Percentiles rank a stretch among this genome's conserved stretches.
These are phyloP conservation scores for Pimpla rufipes DNA, from an alignment of 2,888 invertebrate genomes.

Conservation along the genomic window DNA sequence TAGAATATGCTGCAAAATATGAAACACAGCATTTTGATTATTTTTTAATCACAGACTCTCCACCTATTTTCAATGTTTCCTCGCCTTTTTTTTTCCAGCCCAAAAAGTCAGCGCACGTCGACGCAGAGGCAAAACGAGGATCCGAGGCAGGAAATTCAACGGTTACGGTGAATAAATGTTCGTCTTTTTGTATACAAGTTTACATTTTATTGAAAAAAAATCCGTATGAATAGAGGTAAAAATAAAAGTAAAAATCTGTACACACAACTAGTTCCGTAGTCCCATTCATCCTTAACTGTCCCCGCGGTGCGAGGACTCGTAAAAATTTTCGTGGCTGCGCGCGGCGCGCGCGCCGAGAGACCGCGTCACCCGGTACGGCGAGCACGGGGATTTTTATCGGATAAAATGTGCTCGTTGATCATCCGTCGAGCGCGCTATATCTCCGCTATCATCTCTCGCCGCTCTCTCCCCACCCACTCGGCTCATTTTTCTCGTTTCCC, in stretches of 20 bases:
- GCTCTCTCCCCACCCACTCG: constrained; percentile 30
- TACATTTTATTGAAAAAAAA: constrained; percentile 52
- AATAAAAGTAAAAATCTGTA: constrained; percentile 59
- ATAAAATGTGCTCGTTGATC: constrained; percentile 64
- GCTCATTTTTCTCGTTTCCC: constrained; percentile 59
- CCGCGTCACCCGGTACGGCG: constrained; percentile 11
- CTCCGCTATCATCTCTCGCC: constrained; percentile 45
- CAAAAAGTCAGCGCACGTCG: no score
- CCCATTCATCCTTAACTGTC: constrained; percentile 53
- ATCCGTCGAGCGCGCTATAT: constrained; percentile 62
- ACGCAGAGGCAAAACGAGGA: not conserved
- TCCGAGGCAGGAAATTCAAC: not conserved
- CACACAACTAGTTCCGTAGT: constrained; percentile 54
- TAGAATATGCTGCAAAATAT: no score
- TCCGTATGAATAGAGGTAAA: constrained; percentile 14
- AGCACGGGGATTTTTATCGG: constrained; percentile 24
- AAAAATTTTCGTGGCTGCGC: constrained; percentile 28
- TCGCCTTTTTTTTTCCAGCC: no score
- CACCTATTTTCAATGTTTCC: no score
- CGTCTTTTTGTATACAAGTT: not conserved
- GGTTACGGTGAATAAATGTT: not conserved
- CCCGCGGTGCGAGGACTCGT: constrained; percentile 24
- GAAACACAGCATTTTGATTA: no score
- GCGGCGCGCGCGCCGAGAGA: not conserved
- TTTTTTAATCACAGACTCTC: no score